These are phyloP conservation scores for Erebia ligea DNA, from an alignment of 2,888 invertebrate species.

Conservation along the genomic window DNA sequence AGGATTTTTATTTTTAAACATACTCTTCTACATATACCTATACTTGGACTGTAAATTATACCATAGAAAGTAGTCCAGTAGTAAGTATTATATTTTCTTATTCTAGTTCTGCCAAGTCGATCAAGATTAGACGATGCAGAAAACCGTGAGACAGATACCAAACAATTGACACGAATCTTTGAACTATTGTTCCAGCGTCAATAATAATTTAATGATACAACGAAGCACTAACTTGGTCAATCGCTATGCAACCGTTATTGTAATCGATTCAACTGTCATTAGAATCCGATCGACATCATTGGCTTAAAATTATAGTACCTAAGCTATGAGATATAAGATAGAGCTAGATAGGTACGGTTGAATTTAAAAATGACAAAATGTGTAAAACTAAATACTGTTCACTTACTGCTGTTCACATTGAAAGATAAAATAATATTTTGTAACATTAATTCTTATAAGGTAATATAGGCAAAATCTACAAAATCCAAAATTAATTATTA, in stretches of 20 bases:
- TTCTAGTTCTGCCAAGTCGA: not conserved
- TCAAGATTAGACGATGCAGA: not conserved
- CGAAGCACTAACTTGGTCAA: conserved; percentile 40
- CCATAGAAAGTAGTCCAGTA: not conserved
- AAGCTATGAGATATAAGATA: not conserved
- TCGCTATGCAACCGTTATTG: conserved; percentile 42
- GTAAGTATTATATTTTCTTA: not conserved
- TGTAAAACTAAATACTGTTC: not conserved
- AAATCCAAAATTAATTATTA: too few relatives aligned
- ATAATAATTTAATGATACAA: conserved; percentile 16
- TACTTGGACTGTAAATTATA: not conserved
- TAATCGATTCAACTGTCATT: conserved; percentile 60
- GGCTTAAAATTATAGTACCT: not conserved
- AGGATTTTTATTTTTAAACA: not conserved
- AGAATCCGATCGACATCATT: conserved; percentile 14
- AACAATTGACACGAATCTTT: conserved; percentile 12
- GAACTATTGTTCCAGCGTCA: conserved; percentile 9
- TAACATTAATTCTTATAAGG: too few relatives aligned
- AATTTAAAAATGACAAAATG: conserved; percentile 1
- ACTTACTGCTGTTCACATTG: not conserved
- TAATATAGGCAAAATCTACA: too few relatives aligned
- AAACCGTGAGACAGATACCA: conserved; percentile 6
- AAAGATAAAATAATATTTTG: not conserved
- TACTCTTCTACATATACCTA: not conserved
- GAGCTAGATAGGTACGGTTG: not conserved